Conservation (phyloP, 2,113 vertebrate species). For the Anthoscopus minutus region DNA sequence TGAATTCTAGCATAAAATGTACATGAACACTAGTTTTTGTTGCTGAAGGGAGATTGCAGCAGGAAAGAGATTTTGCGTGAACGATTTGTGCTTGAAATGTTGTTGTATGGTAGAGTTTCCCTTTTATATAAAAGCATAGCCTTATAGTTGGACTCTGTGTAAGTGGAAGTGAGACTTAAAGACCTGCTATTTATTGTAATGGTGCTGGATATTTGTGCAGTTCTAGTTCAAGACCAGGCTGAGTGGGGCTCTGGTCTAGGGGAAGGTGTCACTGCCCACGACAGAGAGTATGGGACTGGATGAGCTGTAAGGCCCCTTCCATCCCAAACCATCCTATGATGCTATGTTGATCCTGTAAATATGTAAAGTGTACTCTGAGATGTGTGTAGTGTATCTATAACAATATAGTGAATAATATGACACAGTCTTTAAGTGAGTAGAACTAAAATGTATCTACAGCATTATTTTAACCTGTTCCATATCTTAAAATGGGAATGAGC, state of each 20-base stretch:
- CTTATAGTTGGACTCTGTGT: background rate
- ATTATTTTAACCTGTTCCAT: background rate
- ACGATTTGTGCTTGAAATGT: background rate
- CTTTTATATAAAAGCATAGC: background rate
- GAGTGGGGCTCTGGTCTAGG: background rate
- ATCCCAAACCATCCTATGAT: background rate
- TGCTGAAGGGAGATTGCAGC: background rate
- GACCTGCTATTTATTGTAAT: background rate
- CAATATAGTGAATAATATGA: background rate
- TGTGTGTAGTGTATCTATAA: background rate
- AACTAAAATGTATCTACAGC: background rate
- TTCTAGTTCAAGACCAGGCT: background rate
- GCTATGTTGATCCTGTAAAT: background rate
- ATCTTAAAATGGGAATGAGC: background rate
- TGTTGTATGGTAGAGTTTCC: background rate
- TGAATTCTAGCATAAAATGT: background rate
- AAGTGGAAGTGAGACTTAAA: background rate
- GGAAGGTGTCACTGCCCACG: background rate
- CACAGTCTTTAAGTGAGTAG: background rate
- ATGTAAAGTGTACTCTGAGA: background rate
- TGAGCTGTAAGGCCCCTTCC: background rate
- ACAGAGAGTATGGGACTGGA: background rate
- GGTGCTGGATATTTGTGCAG: background rate
- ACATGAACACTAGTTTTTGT: background rate
- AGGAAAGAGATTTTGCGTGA: background rate